phyloP scores from a whole-genome alignment of 2,113 vertebrate genomes.

The Vireo altiloquus region DNA sequence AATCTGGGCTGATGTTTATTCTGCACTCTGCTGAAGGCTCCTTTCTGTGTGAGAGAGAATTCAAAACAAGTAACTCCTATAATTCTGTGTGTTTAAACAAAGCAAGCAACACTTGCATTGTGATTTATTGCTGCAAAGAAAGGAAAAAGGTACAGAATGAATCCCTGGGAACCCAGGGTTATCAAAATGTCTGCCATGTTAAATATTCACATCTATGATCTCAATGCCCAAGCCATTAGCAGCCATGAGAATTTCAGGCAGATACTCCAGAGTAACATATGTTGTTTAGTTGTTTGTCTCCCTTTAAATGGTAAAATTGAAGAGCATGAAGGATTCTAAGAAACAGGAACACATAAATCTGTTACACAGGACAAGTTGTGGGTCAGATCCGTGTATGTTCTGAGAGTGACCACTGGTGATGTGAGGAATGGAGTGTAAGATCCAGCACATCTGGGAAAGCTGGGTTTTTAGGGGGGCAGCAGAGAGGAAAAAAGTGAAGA shows the following conservation, averaged over 20 bases:
- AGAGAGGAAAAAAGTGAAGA: background rate
- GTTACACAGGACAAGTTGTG: background rate
- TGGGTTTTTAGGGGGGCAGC: background rate
- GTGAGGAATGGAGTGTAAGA: background rate
- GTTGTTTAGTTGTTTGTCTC: background rate
- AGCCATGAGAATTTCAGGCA: background rate
- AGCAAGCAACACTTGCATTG: background rate
- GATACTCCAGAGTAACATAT: background rate
- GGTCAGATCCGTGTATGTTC: background rate
- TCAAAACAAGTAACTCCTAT: background rate
- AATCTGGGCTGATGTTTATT: background rate
- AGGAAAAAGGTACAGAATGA: background rate
- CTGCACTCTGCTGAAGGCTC: background rate
- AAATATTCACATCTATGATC: background rate
- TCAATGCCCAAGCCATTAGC: background rate
- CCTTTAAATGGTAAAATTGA: background rate
- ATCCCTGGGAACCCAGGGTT: background rate
- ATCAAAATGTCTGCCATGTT: background rate
- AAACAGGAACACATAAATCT: background rate
- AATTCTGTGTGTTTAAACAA: background rate
- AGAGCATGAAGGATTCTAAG: background rate
- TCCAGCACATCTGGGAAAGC: fast-evolving
- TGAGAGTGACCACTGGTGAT: background rate
- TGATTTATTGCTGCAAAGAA: background rate
- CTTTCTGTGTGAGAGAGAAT: background rate